Evolutionary conservation across 1,140 invertebrate genomes (phyloP).

Genomic region (Notospermus geniculatus): DNA sequence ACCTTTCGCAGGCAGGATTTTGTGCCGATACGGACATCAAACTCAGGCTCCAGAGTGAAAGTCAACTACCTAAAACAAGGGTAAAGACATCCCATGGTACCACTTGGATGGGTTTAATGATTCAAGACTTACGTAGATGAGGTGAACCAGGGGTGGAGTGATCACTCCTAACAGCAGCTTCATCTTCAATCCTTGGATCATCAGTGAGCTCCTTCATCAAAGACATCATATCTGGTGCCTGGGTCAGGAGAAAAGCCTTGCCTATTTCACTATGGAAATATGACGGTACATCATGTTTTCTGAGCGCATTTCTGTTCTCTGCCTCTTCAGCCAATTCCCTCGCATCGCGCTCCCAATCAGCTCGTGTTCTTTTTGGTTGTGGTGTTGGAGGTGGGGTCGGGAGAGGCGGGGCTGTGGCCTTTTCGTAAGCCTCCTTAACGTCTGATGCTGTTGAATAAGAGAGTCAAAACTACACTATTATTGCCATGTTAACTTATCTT

Average conservation of each 20-base stretch:
- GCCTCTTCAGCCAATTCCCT: conserved; percentile 41
- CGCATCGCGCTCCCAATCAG: conserved; percentile 48
- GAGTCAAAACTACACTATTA: too few relatives aligned
- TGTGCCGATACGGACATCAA: too few relatives aligned
- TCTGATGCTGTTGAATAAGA: conserved; percentile 26
- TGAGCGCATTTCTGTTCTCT: conserved; percentile 34
- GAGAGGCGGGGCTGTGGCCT: conserved; percentile 33
- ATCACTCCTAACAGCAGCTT: background rate
- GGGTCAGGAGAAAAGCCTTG: conserved; percentile 41
- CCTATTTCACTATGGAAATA: conserved; percentile 55
- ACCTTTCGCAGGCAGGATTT: too few relatives aligned
- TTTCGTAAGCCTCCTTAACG: conserved; percentile 43
- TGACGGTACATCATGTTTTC: conserved; percentile 40
- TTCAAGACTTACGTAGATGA: conserved; percentile 10
- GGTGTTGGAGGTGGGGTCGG: conserved; percentile 47
- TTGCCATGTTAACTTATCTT: too few relatives aligned
- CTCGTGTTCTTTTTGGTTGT: conserved; percentile 36
- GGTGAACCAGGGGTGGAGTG: background rate
- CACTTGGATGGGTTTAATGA: too few relatives aligned
- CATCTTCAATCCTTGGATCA: conserved; percentile 28
- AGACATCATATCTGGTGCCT: conserved; percentile 42
- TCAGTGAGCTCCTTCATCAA: conserved; percentile 38
- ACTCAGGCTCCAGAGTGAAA: too few relatives aligned
- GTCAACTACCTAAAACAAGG: too few relatives aligned
- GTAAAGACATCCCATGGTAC: too few relatives aligned